phyloP scores from a whole-genome alignment of 2,113 vertebrate genomes.

The Polypterus senegalus region DNA sequence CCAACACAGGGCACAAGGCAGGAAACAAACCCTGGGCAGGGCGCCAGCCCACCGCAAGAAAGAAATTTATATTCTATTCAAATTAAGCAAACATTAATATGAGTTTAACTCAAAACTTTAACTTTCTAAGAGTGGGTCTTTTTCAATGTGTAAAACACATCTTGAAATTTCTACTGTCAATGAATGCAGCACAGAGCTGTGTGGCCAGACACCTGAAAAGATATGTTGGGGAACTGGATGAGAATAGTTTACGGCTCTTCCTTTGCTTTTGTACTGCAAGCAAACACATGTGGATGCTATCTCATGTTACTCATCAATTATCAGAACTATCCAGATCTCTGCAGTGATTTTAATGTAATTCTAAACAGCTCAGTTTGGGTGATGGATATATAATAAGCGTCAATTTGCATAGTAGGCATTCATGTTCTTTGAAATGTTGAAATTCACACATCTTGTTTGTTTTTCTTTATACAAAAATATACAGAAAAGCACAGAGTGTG shows the following conservation, averaged over 20 bases:
- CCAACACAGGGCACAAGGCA: no score
- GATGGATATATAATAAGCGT: slow-evolving; percentile 13
- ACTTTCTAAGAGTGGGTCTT: no score
- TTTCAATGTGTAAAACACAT: neutral
- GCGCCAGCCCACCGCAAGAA: no score
- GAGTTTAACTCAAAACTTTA: no score
- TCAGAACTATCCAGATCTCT: slow-evolving; percentile 19
- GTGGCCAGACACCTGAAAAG: slow-evolving; percentile 14
- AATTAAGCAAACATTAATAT: no score
- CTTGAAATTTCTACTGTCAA: slow-evolving; percentile 13
- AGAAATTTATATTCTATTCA: no score
- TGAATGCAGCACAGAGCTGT: slow-evolving; percentile 11
- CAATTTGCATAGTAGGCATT: no score
- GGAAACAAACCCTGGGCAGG: no score
- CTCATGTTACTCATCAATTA: slow-evolving; percentile 11
- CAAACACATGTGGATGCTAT: slow-evolving; percentile 14
- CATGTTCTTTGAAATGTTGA: no score
- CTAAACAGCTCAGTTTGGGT: slow-evolving; percentile 18
- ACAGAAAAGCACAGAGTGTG: no score
- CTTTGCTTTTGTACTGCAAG: slow-evolving; percentile 19
- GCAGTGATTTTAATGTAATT: slow-evolving; percentile 16
- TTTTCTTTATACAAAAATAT: no score
- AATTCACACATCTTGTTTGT: no score
- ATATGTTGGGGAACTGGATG: slow-evolving; percentile 16
- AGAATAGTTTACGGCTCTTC: slow-evolving; percentile 6